A percentile compares a stretch with the other conserved stretches of the same genome.
phyloP scores from a whole-genome alignment of 2,888 invertebrate genomes.

The Temnothorax unifasciatus region DNA sequence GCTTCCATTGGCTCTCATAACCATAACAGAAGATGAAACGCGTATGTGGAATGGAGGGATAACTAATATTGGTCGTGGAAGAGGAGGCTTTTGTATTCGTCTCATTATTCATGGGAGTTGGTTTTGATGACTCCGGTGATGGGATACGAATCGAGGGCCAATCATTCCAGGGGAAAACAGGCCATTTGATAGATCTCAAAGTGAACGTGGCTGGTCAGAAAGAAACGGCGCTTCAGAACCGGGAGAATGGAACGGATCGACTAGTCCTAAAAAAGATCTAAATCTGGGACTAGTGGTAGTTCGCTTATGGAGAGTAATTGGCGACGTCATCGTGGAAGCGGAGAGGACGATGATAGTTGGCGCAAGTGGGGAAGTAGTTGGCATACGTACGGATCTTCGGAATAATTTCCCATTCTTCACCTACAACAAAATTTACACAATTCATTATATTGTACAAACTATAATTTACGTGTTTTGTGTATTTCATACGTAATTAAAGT shows the following conservation, averaged over 20 bases:
- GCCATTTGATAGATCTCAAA: slow-evolving; percentile 85
- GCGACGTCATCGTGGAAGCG: slow-evolving; percentile 87
- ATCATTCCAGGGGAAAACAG: slow-evolving; percentile 82
- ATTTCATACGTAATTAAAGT: no score
- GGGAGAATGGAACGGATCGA: slow-evolving; percentile 87
- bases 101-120: slow-evolving; percentile 85
- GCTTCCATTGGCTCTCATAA: slow-evolving; percentile 91
- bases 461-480: no score
- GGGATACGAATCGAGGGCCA: slow-evolving; percentile 83
- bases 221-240: slow-evolving; percentile 87
- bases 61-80: slow-evolving; percentile 86
- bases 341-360: slow-evolving; percentile 87
- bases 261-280: slow-evolving; percentile 88
- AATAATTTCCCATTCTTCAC: no score
- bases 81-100: slow-evolving; percentile 85
- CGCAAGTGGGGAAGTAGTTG: slow-evolving; percentile 86
- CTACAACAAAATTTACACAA: no score
- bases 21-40: slow-evolving; percentile 90
- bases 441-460: no score
- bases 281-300: slow-evolving; percentile 77
- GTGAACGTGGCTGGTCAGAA: slow-evolving; percentile 87
- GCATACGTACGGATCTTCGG: no score
- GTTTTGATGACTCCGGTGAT: slow-evolving; percentile 86
- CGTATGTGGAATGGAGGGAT: slow-evolving; percentile 88
- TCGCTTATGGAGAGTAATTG: slow-evolving; percentile 86